phyloP scores from a whole-genome alignment of 2,113 vertebrate species.

The Rhea americana region DNA sequence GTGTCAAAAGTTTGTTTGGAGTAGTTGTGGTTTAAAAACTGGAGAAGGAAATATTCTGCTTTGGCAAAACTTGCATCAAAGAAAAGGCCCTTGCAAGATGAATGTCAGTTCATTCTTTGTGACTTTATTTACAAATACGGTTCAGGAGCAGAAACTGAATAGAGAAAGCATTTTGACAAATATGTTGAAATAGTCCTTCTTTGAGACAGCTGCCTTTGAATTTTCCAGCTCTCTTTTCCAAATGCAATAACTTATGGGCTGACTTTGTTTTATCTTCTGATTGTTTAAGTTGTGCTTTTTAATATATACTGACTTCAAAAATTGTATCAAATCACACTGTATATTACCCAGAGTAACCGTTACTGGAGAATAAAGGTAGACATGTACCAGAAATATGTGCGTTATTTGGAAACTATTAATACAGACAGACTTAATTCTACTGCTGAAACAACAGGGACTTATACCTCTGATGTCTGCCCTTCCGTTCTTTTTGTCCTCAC shows the following conservation, averaged over 20 bases:
- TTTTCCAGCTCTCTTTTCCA: neutral
- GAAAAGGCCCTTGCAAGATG: neutral
- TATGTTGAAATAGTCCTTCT: neutral
- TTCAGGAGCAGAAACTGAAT: neutral
- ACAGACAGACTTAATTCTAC: neutral
- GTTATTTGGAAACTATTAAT: neutral
- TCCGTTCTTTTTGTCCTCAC: neutral
- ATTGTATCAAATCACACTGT: neutral
- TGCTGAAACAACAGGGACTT: neutral
- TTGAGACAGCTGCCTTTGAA: neutral
- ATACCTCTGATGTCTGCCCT: neutral
- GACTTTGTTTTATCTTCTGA: neutral
- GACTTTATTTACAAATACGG: constrained; percentile 9
- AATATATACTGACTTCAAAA: neutral
- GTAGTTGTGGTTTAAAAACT: neutral
- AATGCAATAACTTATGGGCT: neutral
- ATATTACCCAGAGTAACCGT: neutral
- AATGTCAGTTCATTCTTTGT: neutral
- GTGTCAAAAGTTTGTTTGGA: neutral
- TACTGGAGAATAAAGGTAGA: neutral
- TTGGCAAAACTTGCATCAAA: neutral
- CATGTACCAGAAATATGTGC: neutral
- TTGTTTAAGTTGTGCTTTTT: neutral
- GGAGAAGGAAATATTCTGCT: neutral
- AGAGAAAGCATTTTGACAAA: neutral